These are phyloP conservation scores for Ophion slaviceki DNA, from an alignment of 2,888 invertebrate genomes.

Conservation along the genomic window DNA sequence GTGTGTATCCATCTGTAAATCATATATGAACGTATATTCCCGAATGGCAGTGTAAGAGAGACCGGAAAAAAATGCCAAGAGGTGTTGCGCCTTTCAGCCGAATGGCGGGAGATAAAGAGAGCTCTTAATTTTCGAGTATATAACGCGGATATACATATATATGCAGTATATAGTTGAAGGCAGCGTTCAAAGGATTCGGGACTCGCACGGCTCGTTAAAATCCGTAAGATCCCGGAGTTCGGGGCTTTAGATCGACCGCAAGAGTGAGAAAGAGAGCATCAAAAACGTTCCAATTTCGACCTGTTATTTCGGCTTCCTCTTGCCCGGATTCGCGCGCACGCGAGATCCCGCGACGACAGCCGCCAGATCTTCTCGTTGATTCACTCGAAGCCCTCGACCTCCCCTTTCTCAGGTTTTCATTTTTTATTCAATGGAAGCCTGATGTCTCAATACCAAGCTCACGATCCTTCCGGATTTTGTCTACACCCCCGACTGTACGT, in stretches of 20 bases:
- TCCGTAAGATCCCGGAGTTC: conserved; percentile 46
- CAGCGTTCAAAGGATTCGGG: conserved; percentile 61
- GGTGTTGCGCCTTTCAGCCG: conserved; percentile 50
- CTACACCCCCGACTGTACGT: not conserved
- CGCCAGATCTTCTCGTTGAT: conserved; percentile 38
- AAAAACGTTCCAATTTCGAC: conserved; percentile 56
- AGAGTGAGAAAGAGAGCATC: conserved; percentile 9
- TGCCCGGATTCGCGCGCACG: conserved; percentile 20
- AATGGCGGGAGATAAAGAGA: conserved; percentile 68
- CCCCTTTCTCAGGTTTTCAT: not conserved
- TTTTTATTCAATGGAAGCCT: not conserved
- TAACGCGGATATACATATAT: conserved; percentile 31
- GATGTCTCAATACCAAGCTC: too few species aligned
- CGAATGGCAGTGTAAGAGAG: conserved; percentile 13
- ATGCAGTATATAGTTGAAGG: conserved; percentile 31
- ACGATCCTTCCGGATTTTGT: not conserved
- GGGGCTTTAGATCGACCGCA: conserved; percentile 33
- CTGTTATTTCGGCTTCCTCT: conserved; percentile 43
- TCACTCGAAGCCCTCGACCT: conserved; percentile 5
- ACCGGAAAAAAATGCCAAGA: conserved; percentile 49
- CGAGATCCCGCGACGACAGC: conserved; percentile 64
- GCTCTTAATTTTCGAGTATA: conserved; percentile 67
- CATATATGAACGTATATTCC: conserved; percentile 6
- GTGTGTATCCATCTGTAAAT: not conserved
- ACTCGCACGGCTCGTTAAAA: conserved; percentile 64